phyloP scores from a whole-genome alignment of 2,113 vertebrate genomes.

The Mustela lutreola region DNA sequence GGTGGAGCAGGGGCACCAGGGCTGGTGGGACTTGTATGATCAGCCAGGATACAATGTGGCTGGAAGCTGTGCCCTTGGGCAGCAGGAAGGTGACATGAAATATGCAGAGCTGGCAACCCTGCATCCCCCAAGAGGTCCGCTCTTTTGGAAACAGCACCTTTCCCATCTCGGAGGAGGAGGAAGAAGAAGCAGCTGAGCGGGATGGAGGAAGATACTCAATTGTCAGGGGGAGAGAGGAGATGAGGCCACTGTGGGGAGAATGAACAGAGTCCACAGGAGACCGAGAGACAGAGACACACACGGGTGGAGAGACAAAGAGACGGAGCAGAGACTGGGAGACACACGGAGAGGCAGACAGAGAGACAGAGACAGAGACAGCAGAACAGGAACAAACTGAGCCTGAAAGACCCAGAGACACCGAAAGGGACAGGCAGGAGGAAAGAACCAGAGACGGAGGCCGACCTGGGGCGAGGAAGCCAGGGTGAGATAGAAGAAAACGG shows the following conservation, averaged over 20 bases:
- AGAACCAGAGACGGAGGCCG: background rate
- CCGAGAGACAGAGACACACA: constrained; percentile 45
- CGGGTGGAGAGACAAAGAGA: background rate
- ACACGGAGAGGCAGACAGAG: background rate
- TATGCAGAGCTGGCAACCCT: constrained; percentile 85
- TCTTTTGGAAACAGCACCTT: constrained; percentile 84
- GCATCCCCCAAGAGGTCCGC: constrained; percentile 71
- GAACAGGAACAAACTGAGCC: background rate
- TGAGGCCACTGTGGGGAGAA: constrained; percentile 57
- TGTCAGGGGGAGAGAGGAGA: constrained; percentile 49
- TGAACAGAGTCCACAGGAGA: constrained; percentile 34
- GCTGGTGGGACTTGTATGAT: constrained; percentile 24
- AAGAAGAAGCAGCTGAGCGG: constrained; percentile 57
- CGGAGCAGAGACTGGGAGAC: background rate
- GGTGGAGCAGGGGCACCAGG: constrained; percentile 48
- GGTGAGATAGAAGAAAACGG: background rate
- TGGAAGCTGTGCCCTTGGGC: constrained; percentile 81
- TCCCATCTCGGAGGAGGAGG: constrained; percentile 78
- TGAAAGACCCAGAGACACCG: background rate
- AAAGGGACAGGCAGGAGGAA: background rate
- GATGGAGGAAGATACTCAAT: constrained; percentile 77
- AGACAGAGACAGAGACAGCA: background rate
- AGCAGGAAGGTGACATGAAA: constrained; percentile 84
- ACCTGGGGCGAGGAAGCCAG: background rate
- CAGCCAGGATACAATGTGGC: constrained; percentile 74